Conservation (phyloP, 2,797 vertebrate species). For the Xiphorhynchus erythropygius region DNA sequence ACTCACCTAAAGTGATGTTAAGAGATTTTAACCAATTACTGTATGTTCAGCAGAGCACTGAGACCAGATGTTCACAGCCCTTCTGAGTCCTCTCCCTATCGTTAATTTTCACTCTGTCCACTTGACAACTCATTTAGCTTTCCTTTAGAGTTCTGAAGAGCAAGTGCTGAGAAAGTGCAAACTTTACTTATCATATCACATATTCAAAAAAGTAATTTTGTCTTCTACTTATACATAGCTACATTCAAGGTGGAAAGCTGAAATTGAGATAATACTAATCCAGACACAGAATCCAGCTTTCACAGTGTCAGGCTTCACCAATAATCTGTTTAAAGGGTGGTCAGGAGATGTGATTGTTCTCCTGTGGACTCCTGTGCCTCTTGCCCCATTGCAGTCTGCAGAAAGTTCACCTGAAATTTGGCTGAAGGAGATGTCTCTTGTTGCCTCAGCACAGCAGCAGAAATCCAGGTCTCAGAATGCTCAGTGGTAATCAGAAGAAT, state of each 20-base stretch:
- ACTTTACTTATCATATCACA: conserved; percentile 1
- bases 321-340: not conserved
- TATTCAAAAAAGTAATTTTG: not conserved
- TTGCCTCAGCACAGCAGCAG: not conserved
- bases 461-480: not conserved
- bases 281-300: not conserved
- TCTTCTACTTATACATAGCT: not conserved
- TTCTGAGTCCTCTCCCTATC: not conserved
- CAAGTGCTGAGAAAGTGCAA: not conserved
- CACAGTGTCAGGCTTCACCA: not conserved
- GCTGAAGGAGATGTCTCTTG: not conserved
- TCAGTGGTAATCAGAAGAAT: not conserved
- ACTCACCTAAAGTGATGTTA: not conserved
- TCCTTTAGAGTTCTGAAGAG: not conserved
- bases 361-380: not conserved
- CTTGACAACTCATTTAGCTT: conserved; percentile 10
- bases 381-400: not conserved
- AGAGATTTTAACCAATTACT: not conserved
- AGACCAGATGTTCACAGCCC: not conserved
- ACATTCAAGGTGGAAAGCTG: not conserved
- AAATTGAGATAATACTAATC: not conserved
- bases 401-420: not conserved
- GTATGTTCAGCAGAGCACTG: not conserved
- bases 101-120: not conserved
- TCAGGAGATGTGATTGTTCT: not conserved